A percentile compares a stretch with the other conserved stretches of the same genome.
Conservation (phyloP, 2,113 vertebrate genomes). For the Hepsetus odoe region DNA sequence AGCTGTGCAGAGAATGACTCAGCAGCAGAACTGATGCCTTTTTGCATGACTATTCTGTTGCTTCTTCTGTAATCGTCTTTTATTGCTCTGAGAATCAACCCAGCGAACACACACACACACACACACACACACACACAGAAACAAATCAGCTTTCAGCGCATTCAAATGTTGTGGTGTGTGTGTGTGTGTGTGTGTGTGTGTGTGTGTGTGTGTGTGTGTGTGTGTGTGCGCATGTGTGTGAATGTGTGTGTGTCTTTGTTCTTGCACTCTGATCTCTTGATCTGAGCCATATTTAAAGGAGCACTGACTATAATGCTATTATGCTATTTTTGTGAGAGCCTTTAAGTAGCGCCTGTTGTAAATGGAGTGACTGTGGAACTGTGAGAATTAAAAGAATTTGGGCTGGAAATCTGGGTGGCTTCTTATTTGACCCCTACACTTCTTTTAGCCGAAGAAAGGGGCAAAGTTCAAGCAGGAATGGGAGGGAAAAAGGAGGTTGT, state of each 20-base stretch:
- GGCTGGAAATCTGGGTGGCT: neutral
- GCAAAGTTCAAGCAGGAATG: too few relatives aligned
- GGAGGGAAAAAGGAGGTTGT: too few relatives aligned
- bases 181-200: neutral
- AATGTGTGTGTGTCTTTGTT: neutral
- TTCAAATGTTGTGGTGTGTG: neutral
- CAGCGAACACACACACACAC: constrained; percentile 8
- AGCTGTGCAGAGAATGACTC: constrained; percentile 35
- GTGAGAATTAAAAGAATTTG: neutral
- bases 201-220: neutral
- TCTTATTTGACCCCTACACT: neutral
- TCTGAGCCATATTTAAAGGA: constrained; percentile 4
- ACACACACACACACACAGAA: constrained; percentile 11
- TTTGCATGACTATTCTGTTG: neutral
- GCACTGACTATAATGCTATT: too few relatives aligned
- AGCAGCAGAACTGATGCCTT: constrained; percentile 23
- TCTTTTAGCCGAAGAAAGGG: neutral
- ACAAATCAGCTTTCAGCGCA: constrained; percentile 1
- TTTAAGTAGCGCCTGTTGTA: neutral
- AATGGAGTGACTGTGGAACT: too few relatives aligned
- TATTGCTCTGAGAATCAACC: neutral
- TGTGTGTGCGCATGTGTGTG: neutral
- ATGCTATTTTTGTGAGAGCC: constrained; percentile 16
- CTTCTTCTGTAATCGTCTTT: neutral
- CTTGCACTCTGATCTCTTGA: constrained; percentile 7